These are phyloP conservation scores for Bombus polaris DNA, from an alignment of 1,140 invertebrate genomes.

Conservation along the genomic window DNA sequence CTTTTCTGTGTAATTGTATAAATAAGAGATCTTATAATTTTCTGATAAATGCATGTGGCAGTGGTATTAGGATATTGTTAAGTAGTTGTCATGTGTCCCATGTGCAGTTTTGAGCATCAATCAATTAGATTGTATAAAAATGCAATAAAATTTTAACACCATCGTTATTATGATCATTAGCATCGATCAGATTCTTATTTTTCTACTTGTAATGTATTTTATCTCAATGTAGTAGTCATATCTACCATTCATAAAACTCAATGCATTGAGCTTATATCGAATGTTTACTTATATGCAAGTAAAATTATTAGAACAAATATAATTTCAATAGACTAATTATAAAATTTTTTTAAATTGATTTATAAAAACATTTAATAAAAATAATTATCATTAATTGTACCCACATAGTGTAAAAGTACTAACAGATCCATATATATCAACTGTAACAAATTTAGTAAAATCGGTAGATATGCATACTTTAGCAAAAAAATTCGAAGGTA, in stretches of 20 bases:
- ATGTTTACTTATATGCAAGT: neutral
- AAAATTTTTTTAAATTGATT: conserved; percentile 1
- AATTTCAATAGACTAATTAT: conserved; percentile 9
- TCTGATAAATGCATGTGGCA: conserved; percentile 66
- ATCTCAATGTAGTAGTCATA: neutral
- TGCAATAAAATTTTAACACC: neutral
- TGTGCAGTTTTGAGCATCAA: conserved; percentile 47
- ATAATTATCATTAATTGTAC: conserved; percentile 32
- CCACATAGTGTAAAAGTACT: conserved; percentile 70
- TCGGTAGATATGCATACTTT: conserved; percentile 77
- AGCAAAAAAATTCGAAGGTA: conserved; percentile 69
- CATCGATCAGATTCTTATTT: neutral
- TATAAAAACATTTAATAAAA: conserved; percentile 10
- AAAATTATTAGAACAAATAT: neutral
- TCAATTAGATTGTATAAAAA: conserved; percentile 23
- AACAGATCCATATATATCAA: conserved; percentile 77
- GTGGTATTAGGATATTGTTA: conserved; percentile 29
- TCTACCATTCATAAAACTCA: conserved; percentile 6
- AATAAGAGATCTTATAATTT: conserved; percentile 35
- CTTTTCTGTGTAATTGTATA: conserved; percentile 1
- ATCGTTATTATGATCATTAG: neutral
- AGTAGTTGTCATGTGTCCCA: neutral
- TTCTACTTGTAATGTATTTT: neutral
- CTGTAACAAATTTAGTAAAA: conserved; percentile 77
- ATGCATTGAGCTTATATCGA: neutral